Evolutionary conservation across 2,113 vertebrate genomes (phyloP), one percentile per base, ranked within the genome.

Genomic region (Rynchops niger): DNA sequence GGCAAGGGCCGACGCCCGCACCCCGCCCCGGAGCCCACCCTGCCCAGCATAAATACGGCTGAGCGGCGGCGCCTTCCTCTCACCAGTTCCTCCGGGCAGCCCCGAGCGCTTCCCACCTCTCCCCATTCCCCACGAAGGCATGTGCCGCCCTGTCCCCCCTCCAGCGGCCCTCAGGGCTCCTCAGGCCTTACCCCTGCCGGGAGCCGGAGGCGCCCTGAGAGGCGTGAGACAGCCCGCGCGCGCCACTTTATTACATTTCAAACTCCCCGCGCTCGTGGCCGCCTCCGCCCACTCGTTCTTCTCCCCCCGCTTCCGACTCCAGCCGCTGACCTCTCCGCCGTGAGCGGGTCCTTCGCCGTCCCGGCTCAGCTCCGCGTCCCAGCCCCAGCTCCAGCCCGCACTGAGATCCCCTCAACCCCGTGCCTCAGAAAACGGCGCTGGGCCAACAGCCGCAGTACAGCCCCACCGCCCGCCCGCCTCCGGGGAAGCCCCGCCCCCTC

Each of bases 371-470:
- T 21, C 69, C 88, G 6, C 59, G 0, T 3, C 59, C 2, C 34
- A 3, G 6, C 14, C 9, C 19, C 22, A 3, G 6, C 14, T 8
- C 19, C 22, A 8, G 5, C 0, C 3, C 4, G 1, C 3, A 6
- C 29, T 3, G 1, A 2, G 7, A 0, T 0, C 2, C 3, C 7
- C 4, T 2, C 11, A 0, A 0, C 7, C 7, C 36, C 14, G 9
- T 25, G 1, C 30, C 23, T 3, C n/a, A 5, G 11, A 3, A 4
- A 2, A 5, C 1, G 3, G 22, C 15, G 0, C 8, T 19, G 0
- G 3, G 4, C 47, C 73, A 66, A 66, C 88, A 50, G 9, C 42
- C 88, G 66, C 72, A n/a, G 9, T 22, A 14, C 50, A 4, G 10
- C 23, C 9, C 0, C 36, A 3, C 3, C 5, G 11, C 45, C 29